Evolutionary conservation across 2,113 vertebrate species (phyloP), one percentile per base, ranked within the genome.

Genomic region (Aix galericulata): DNA sequence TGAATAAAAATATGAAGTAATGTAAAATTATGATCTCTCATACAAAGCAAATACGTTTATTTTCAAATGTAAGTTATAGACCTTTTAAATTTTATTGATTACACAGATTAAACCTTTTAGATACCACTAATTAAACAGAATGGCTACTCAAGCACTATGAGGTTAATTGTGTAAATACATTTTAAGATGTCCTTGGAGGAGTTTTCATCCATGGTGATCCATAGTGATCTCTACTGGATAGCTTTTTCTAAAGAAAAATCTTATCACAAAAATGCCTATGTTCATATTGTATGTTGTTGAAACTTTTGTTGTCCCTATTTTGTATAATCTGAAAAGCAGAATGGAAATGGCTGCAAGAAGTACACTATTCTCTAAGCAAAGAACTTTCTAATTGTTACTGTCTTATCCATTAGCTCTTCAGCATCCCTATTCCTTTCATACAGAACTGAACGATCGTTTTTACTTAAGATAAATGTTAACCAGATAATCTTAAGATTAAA

Each of bases 51-150:
- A 67, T 8, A 75, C 48, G 82, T 29, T 78, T 8, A 42, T 12
- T 94, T 95, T 63, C 38, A 85, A 56, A 60, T 8, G 8, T 31
- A 83, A 93, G 23, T 25, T 83, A 82, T 3, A 63, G 34, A 53
- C 23, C 29, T 90, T 88, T 71, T 1, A 71, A 81, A 94, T 80
- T 78, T 36, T 82, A 77, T 58, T 74, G 34, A 93, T 91, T 85
- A 85, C 36, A 92, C 23, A 86, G 53, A 86, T 32, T 63, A 92
- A 92, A 81, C 13, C 44, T 81, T 82, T 59, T 50, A 86, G 78
- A 90, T 34, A 77, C 9, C 46, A 72, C 42, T 90, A 90, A 93
- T 59, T 83, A 93, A 93, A 55, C 29, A 80, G 38, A 78, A n/a
- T 46, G 44, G 56, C 36, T 85, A 82, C 59, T 94, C 52, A 75